Evolutionary conservation across 2,888 invertebrate species (phyloP).

Genomic region (Panzeria rudis): DNA sequence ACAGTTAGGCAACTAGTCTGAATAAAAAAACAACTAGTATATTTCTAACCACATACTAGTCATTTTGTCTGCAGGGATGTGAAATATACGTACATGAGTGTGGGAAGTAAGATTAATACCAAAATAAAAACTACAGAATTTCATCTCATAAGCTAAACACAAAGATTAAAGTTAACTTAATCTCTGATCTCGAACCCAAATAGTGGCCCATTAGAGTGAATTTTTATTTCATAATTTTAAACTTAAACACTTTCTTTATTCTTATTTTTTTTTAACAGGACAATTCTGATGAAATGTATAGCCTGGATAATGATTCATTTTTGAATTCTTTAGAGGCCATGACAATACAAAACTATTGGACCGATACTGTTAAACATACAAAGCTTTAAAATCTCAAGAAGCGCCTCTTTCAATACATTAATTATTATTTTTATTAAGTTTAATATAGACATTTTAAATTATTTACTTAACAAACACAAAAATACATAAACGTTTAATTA

Average conservation of each 20-base stretch:
- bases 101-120: no score
- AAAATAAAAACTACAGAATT: no score
- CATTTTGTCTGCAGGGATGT: no score
- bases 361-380: slow-evolving; percentile 94
- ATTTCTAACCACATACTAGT: no score
- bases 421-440: slow-evolving; percentile 41
- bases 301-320: slow-evolving; percentile 96
- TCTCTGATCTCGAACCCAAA: no score
- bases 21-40: no score
- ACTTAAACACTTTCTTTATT: neutral
- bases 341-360: slow-evolving; percentile 97
- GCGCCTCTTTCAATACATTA: slow-evolving; percentile 3
- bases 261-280: slow-evolving; percentile 85
- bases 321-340: slow-evolving; percentile 96
- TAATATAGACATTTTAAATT: slow-evolving; percentile 32
- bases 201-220: no score
- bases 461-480: slow-evolving; percentile 43
- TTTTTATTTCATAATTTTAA: neutral
- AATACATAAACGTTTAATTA: slow-evolving; percentile 53
- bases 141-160: no score
- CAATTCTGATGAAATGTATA: slow-evolving; percentile 97
- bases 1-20: no score
- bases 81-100: no score
- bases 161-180: no score
- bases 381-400: slow-evolving; percentile 87